A percentile compares a stretch with the other conserved stretches of the same genome.
These are phyloP conservation scores for Tenthredo mesomela DNA, from an alignment of 2,888 invertebrate genomes.

Conservation along the genomic window DNA sequence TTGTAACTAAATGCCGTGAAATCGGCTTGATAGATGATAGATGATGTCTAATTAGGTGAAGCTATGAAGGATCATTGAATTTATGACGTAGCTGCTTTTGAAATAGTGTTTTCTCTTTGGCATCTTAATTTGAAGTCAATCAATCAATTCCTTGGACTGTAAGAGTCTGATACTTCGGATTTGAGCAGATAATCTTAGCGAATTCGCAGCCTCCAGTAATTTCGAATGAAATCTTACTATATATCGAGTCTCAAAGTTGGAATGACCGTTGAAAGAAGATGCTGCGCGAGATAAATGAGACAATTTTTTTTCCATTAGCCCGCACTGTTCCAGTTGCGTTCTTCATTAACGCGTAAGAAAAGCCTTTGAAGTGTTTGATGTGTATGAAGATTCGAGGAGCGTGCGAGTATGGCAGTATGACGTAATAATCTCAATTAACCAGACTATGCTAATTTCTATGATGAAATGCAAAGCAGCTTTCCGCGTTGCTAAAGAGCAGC, in stretches of 20 bases:
- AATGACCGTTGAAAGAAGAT: background rate
- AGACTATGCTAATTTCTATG: constrained; percentile 47
- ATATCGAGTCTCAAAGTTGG: background rate
- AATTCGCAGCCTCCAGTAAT: background rate
- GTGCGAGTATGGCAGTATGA: constrained; percentile 24
- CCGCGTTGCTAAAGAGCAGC: constrained; percentile 11
- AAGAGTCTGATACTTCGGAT: background rate
- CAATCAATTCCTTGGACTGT: background rate
- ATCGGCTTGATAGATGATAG: background rate
- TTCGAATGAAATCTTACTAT: background rate
- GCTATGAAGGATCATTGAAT: background rate
- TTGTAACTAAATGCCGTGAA: background rate
- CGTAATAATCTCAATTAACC: constrained; percentile 49
- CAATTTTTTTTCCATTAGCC: constrained; percentile 16
- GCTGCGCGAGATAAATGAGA: constrained; percentile 16
- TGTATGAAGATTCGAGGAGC: constrained; percentile 20
- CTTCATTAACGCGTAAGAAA: constrained; percentile 40
- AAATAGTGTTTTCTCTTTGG: background rate
- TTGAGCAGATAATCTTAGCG: background rate
- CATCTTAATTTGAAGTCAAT: background rate
- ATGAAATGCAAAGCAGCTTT: constrained; percentile 23
- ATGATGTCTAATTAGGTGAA: background rate
- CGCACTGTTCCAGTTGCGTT: constrained; percentile 24
- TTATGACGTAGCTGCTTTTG: background rate
- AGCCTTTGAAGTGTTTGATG: constrained; percentile 40